Percentiles rank a stretch among this genome's conserved stretches.
These are phyloP conservation scores for Lycopodina hypogea DNA, from an alignment of 37 sponge, comb jelly and placozoan genomes.

Conservation along the genomic window DNA sequence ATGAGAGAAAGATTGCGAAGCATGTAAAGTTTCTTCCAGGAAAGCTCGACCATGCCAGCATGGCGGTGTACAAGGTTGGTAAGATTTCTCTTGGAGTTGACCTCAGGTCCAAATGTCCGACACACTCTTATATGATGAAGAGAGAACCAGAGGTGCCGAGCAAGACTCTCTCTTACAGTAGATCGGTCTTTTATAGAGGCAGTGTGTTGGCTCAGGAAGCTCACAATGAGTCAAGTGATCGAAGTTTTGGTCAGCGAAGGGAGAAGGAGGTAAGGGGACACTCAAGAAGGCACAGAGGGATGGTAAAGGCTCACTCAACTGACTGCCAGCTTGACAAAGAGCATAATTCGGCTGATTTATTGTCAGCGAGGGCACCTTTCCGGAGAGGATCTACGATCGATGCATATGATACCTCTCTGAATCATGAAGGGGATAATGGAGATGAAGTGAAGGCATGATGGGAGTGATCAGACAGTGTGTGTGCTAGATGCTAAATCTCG, in stretches of 20 bases:
- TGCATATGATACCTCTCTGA: not conserved
- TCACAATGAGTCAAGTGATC: not conserved
- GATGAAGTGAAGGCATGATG: no score
- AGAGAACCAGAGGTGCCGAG: no score
- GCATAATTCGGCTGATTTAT: not conserved
- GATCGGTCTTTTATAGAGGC: conserved; percentile 6
- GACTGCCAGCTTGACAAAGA: conserved; percentile 28
- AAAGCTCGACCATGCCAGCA: conserved; percentile 83
- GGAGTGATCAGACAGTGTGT: conserved; percentile 1
- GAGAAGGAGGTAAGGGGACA: not conserved
- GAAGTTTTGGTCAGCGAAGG: not conserved
- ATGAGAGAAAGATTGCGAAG: conserved; percentile 38
- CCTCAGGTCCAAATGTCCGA: not conserved
- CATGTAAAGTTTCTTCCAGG: conserved; percentile 55
- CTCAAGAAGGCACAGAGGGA: not conserved
- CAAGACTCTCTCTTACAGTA: not conserved
- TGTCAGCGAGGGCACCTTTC: no score
- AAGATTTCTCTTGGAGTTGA: not conserved
- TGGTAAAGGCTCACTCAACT: not conserved
- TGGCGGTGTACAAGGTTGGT: conserved; percentile 60
- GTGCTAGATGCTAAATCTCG: no score
- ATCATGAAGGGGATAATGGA: not conserved
- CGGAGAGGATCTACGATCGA: no score
- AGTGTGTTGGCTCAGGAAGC: not conserved
- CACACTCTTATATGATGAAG: conserved; percentile 28